phyloP scores from a whole-genome alignment of 2,113 vertebrate genomes.

The Ciconia boyciana region DNA sequence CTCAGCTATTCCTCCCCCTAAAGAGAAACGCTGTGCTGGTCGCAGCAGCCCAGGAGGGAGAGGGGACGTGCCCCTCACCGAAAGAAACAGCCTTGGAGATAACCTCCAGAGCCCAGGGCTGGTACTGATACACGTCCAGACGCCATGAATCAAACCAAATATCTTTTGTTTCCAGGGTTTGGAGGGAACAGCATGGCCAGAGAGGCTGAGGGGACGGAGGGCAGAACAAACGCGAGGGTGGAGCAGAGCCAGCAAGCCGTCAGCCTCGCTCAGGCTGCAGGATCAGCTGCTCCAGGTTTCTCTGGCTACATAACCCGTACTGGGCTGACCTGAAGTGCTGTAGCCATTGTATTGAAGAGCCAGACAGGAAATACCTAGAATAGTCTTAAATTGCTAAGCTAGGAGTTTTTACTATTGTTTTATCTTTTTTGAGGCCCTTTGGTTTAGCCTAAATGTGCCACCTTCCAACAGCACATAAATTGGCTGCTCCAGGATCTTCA shows the following conservation, averaged over 20 bases:
- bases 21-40: background rate
- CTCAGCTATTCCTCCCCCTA: background rate
- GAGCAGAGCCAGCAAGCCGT: background rate
- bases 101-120: background rate
- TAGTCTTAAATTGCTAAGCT: background rate
- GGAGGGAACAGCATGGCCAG: background rate
- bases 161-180: background rate
- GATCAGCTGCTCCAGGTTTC: background rate
- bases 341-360: background rate
- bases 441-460: background rate
- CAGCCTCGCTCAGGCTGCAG: background rate
- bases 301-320: background rate
- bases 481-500: slow-evolving; percentile 9
- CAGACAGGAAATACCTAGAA: background rate
- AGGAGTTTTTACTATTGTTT: background rate
- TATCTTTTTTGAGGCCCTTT: background rate
- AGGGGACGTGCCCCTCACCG: accelerated
- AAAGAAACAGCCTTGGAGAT: background rate
- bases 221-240: background rate
- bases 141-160: background rate
- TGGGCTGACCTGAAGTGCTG: background rate
- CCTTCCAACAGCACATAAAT: slow-evolving; percentile 16
- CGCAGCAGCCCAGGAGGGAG: background rate
- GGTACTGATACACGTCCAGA: background rate
- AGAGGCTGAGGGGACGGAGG: background rate